A percentile compares a stretch with the other conserved stretches of the same genome.
Conservation (phyloP, 2,113 vertebrate species). For the Microcebus lehilahytsara region DNA sequence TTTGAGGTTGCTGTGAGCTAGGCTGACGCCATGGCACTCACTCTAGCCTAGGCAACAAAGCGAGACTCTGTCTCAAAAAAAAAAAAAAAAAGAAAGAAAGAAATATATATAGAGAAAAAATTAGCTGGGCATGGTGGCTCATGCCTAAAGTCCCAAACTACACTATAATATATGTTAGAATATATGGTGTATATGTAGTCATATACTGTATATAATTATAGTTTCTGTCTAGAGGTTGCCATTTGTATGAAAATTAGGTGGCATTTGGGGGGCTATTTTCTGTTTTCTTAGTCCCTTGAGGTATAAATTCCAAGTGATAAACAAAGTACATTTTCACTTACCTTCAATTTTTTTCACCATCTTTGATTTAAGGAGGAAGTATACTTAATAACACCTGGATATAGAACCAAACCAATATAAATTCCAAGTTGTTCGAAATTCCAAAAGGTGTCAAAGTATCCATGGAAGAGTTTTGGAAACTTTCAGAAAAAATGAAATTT, state of each 20-base stretch:
- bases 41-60: too few relatives aligned
- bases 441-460: neutral
- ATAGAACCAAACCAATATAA: neutral
- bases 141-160: too few relatives aligned
- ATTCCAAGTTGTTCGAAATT: neutral
- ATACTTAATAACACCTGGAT: constrained; percentile 6
- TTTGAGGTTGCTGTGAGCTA: too few relatives aligned
- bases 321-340: neutral
- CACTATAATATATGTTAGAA: neutral
- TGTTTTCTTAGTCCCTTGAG: neutral
- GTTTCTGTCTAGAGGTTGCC: constrained; percentile 17
- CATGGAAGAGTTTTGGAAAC: neutral
- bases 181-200: neutral
- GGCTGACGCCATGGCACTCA: too few relatives aligned
- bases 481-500: neutral
- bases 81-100: too few relatives aligned
- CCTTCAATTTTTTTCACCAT: neutral
- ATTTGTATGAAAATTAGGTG: neutral
- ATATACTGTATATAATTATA: neutral
- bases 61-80: too few relatives aligned
- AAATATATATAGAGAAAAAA: too few relatives aligned
- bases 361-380: neutral
- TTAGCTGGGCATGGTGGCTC: too few relatives aligned
- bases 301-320: neutral
- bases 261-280: neutral